phyloP scores from a whole-genome alignment of 2,113 vertebrate species.

The Terrapene triunguis region DNA sequence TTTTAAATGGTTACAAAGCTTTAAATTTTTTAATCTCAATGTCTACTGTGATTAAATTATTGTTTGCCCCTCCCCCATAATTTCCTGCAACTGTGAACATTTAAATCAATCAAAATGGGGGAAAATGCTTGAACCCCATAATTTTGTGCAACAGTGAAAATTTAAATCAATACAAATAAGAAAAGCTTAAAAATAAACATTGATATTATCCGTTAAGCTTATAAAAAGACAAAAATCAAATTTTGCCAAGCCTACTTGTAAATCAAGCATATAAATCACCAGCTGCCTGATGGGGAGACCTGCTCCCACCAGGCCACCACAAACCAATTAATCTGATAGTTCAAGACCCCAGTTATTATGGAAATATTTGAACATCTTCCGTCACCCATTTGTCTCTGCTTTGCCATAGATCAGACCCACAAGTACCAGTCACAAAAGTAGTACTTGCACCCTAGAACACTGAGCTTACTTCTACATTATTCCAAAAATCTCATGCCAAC shows the following conservation, averaged over 20 bases:
- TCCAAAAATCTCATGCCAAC: background rate
- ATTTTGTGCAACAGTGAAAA: background rate
- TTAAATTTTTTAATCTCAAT: background rate
- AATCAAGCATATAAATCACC: background rate
- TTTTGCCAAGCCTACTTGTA: background rate
- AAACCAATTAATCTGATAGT: background rate
- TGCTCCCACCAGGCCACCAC: background rate
- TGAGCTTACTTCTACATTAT: background rate
- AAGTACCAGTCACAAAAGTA: background rate
- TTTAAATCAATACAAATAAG: background rate
- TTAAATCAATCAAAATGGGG: background rate
- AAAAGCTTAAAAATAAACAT: background rate
- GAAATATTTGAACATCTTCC: background rate
- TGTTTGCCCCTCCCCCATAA: background rate
- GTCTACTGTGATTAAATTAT: background rate
- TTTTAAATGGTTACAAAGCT: background rate
- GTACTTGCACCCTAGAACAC: background rate
- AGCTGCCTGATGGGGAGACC: background rate
- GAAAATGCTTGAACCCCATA: too few relatives aligned
- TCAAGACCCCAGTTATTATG: background rate
- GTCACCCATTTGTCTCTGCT: background rate
- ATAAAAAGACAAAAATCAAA: background rate
- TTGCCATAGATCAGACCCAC: background rate
- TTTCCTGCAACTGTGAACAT: background rate
- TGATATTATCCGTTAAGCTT: background rate